Evolutionary conservation across 1,140 invertebrate genomes (phyloP), one percentile per base, ranked within the genome.

Genomic region (Drosophila tristis): DNA sequence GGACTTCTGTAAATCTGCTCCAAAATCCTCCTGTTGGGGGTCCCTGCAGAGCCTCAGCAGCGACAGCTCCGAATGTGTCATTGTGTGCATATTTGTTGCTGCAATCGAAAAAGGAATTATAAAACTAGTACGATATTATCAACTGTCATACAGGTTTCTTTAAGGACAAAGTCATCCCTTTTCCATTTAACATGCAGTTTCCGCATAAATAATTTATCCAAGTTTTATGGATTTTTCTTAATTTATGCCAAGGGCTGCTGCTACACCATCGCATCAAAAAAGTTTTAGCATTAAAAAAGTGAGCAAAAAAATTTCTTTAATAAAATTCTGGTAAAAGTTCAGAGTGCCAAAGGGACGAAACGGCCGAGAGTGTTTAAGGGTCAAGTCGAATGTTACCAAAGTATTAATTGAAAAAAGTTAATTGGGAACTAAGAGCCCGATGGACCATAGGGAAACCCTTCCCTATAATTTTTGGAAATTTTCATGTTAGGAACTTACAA

Each of bases 1-100:
- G 6, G 78, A 73, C 78, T 82, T 89, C 65, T 89, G 79, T 42
- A 49, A 62, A 58, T 80, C 55, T 77, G 75, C 77, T 65, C 39
- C 53, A 15, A 63, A 56, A 54, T 44, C 65, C 54, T 72, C 43
- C 20, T 64, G 66, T 58, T 74, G 75, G 50, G 42, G 63, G 59
- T 62, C 59, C 43, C 47, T 57, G 44, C 57, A 13, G n/a, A 71
- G 60, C 51, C 68, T 74, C 73, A 70, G 61, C 42, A 55, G 64
- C 44, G 60, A 47, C 8, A 45, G 15, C 58, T 70, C 70, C 59
- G 64, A 64, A 44, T 51, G 60, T 49, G 61, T 56, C 35, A 49
- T 61, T 48, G 76, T 74, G 60, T 85, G 80, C 81, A 85, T 85
- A 45, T 54, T 49, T 53, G 50, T 50, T 60, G 45, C 79, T 86